Percentiles rank a stretch among this genome's conserved stretches.
These are phyloP conservation scores for Triplophysa dalaica DNA, from an alignment of 2,113 vertebrate species.

Conservation along the genomic window DNA sequence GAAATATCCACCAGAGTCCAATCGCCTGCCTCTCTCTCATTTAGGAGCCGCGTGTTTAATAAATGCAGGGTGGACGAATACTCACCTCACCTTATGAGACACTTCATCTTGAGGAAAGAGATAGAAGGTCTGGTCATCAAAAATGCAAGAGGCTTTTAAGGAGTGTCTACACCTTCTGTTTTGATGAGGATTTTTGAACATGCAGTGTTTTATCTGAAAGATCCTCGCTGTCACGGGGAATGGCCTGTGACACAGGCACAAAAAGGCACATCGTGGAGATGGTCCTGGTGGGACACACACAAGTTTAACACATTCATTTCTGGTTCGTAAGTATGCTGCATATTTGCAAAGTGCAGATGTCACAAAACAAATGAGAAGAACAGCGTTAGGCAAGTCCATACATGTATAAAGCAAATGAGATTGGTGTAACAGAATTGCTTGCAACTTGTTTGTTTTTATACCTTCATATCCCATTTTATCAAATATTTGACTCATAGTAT, in stretches of 20 bases:
- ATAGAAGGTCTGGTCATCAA: constrained; percentile 55
- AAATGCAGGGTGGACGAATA: constrained; percentile 65
- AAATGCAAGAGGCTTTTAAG: constrained; percentile 39
- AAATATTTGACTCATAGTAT: background rate
- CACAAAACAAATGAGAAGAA: background rate
- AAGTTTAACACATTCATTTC: background rate
- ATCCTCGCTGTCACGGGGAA: constrained; percentile 49
- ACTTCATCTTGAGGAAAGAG: constrained; percentile 63
- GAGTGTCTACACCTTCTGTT: background rate
- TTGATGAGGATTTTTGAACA: constrained; percentile 15
- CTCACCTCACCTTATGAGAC: constrained; percentile 64
- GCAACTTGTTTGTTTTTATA: no score
- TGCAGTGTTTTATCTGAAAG: background rate
- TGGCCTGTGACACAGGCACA: constrained; percentile 9
- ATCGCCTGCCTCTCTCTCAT: constrained; percentile 50
- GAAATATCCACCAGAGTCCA: constrained; percentile 61
- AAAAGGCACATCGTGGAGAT: background rate
- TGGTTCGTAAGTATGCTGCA: background rate
- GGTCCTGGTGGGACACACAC: background rate
- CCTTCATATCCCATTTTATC: background rate
- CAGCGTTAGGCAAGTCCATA: background rate
- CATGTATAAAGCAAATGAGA: background rate
- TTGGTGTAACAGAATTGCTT: no score
- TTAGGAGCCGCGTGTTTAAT: constrained; percentile 58
- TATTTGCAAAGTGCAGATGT: background rate